Conservation (phyloP, 1,140 invertebrate genomes). For the Euschistus heros region DNA sequence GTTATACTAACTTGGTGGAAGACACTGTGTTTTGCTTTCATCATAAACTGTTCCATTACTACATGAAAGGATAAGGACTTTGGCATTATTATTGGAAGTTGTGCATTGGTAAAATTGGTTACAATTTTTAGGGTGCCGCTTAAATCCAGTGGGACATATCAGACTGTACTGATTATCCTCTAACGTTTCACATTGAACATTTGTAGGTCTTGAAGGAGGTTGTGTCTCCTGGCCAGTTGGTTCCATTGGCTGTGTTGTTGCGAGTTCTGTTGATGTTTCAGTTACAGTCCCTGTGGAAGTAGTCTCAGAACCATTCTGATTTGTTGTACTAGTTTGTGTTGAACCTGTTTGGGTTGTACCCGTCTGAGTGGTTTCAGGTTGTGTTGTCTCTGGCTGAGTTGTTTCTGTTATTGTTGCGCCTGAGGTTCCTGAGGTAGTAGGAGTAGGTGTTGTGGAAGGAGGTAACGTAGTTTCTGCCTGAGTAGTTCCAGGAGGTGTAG, state of each 20-base stretch:
- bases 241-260: constrained; percentile 27
- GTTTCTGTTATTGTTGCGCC: constrained; percentile 21
- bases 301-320: constrained; percentile 19
- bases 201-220: constrained; percentile 21
- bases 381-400: constrained; percentile 18
- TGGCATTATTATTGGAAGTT: constrained; percentile 46
- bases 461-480: background rate
- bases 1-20: constrained; percentile 36
- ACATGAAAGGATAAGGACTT: constrained; percentile 60
- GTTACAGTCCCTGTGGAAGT: constrained; percentile 21
- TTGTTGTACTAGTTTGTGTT: constrained; percentile 12
- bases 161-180: constrained; percentile 50
- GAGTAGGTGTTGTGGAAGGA: background rate
- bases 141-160: constrained; percentile 69
- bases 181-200: constrained; percentile 10
- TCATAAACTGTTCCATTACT: constrained; percentile 64
- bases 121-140: constrained; percentile 70
- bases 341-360: constrained; percentile 14
- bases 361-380: constrained; percentile 13
- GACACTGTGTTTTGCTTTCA: constrained; percentile 57
- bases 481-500: constrained; percentile 9
- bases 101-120: constrained; percentile 76
- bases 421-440: constrained; percentile 27
- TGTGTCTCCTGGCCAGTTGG: constrained; percentile 17
- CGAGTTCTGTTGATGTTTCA: constrained; percentile 24